Conservation (phyloP, 2,113 vertebrate species). For the Sylvilagus bachmani region DNA sequence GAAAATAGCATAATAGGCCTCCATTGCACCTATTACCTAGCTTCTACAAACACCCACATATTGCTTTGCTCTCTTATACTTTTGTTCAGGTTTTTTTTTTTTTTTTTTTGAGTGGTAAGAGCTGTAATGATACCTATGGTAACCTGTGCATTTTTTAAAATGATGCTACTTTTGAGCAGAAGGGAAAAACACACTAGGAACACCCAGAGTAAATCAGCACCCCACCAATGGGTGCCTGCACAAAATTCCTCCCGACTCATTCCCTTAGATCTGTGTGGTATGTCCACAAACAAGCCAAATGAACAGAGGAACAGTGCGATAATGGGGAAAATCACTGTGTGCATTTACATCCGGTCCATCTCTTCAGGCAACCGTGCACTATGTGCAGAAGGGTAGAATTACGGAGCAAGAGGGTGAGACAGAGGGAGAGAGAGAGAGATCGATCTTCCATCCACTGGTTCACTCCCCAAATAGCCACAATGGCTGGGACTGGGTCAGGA, state of each 20-base stretch:
- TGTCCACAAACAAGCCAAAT: neutral
- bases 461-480: no score
- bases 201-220: neutral
- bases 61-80: neutral
- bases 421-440: no score
- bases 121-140: neutral
- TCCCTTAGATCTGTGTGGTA: no score
- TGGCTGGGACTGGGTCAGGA: no score
- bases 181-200: neutral
- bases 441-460: no score
- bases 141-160: neutral
- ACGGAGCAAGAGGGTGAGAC: no score
- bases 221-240: no score
- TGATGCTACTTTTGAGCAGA: neutral
- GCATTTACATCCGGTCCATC: neutral
- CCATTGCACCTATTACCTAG: neutral
- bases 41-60: neutral
- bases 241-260: neutral
- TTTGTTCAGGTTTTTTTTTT: neutral
- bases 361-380: neutral
- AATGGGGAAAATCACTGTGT: neutral
- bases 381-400: neutral
- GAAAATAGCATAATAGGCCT: conserved; percentile 15
- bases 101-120: conserved; percentile 45
- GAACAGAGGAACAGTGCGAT: neutral